phyloP scores from a whole-genome alignment of 2,113 vertebrate species.

The Fregata magnificens region DNA sequence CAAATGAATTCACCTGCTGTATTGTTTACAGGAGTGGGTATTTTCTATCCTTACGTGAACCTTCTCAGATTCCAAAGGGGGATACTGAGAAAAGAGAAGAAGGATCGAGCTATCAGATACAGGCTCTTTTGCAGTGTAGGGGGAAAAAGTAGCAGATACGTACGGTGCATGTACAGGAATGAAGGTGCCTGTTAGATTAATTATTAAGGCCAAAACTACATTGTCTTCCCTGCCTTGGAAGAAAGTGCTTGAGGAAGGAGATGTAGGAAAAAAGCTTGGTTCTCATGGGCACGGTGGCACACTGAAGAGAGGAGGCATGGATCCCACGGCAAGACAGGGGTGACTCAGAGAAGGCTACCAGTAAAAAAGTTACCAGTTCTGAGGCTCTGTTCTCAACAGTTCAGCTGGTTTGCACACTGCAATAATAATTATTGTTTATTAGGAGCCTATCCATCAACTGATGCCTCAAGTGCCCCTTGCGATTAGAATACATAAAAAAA shows the following conservation, averaged over 20 bases:
- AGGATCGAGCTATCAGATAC: not conserved
- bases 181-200: not conserved
- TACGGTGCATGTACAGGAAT: not conserved
- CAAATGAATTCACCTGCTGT: not conserved
- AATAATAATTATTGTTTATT: conserved; percentile 57
- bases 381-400: not conserved
- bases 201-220: not conserved
- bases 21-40: not conserved
- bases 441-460: not conserved
- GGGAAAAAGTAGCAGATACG: not conserved
- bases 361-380: not conserved
- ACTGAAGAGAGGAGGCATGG: not conserved
- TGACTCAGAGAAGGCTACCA: not conserved
- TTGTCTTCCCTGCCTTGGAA: not conserved
- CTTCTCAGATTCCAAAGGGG: not conserved
- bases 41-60: not conserved
- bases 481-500: conserved; percentile 4
- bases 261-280: not conserved
- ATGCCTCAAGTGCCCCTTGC: conserved; percentile 15
- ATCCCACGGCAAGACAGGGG: not conserved
- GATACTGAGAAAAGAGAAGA: not conserved
- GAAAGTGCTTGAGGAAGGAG: not conserved
- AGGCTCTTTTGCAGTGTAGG: not conserved
- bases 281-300: not conserved
- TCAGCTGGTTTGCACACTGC: conserved; percentile 19